These are phyloP conservation scores for Cladopsammia gracilis DNA, from an alignment of 64 coral and sea anemone species.

Conservation along the genomic window DNA sequence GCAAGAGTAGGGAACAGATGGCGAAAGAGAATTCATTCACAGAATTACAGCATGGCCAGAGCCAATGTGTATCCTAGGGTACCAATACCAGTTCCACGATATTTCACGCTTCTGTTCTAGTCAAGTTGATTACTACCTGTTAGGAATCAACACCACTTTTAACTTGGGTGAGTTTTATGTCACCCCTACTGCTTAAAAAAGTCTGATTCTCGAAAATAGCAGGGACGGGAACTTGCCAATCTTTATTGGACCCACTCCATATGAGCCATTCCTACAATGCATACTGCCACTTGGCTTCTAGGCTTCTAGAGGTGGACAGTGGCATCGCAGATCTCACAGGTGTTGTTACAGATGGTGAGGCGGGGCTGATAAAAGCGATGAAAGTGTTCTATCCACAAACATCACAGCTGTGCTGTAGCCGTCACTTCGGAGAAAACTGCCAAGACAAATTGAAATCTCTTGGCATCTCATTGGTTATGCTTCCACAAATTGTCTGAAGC, in stretches of 20 bases:
- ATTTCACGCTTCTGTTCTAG: conserved; percentile 65
- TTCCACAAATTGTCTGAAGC: too few species aligned
- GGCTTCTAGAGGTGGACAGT: conserved; percentile 67
- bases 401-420: conserved; percentile 43
- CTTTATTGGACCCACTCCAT: conserved; percentile 66
- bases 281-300: conserved; percentile 73
- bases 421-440: conserved; percentile 67
- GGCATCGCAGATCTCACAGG: conserved; percentile 57
- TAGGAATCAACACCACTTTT: conserved; percentile 80
- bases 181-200: conserved; percentile 76
- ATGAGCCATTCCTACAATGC: conserved; percentile 68
- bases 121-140: conserved; percentile 24
- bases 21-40: conserved; percentile 62
- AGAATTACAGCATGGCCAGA: conserved; percentile 69
- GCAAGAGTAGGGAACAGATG: conserved; percentile 23
- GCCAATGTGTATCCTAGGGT: conserved; percentile 75
- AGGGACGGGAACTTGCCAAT: conserved; percentile 61
- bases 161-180: conserved; percentile 71
- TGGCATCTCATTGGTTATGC: too few species aligned
- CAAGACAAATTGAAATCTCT: conserved; percentile 40
- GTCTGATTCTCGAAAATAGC: conserved; percentile 71
- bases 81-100: conserved; percentile 75
- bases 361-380: conserved; percentile 65
- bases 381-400: conserved; percentile 75
- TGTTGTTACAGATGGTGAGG: conserved; percentile 70